phyloP scores from a whole-genome alignment of 2,113 vertebrate species.

The Cheirogaleus medius region DNA sequence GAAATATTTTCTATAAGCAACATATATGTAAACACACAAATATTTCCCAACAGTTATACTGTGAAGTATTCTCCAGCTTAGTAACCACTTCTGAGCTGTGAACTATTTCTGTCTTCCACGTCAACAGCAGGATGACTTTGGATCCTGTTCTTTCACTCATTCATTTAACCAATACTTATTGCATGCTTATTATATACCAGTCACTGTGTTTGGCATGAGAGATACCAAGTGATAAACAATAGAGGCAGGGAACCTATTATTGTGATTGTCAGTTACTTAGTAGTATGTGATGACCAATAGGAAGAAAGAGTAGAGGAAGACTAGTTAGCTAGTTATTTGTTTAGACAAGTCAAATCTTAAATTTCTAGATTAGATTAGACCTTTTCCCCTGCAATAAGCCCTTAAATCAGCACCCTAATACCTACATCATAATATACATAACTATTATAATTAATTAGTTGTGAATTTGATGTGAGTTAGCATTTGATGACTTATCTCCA shows the following conservation, averaged over 20 bases:
- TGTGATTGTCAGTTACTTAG: background rate
- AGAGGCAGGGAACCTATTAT: background rate
- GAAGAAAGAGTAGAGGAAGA: background rate
- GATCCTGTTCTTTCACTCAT: background rate
- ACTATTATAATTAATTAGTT: background rate
- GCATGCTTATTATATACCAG: background rate
- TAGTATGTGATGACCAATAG: background rate
- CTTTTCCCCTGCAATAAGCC: background rate
- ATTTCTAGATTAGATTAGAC: background rate
- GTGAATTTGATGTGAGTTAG: background rate
- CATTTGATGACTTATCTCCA: background rate
- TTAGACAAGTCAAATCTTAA: background rate
- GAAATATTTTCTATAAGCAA: background rate
- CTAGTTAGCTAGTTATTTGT: background rate
- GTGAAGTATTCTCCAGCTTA: background rate
- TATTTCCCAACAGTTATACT: background rate
- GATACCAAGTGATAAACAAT: background rate
- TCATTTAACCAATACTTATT: background rate
- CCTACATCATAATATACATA: background rate
- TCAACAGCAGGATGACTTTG: background rate
- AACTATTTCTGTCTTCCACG: background rate
- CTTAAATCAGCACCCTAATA: background rate
- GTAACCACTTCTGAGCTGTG: background rate
- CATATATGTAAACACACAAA: background rate
- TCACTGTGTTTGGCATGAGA: background rate